phyloP scores from a whole-genome alignment of 1,140 invertebrate genomes.

The Chironomus tepperi region DNA sequence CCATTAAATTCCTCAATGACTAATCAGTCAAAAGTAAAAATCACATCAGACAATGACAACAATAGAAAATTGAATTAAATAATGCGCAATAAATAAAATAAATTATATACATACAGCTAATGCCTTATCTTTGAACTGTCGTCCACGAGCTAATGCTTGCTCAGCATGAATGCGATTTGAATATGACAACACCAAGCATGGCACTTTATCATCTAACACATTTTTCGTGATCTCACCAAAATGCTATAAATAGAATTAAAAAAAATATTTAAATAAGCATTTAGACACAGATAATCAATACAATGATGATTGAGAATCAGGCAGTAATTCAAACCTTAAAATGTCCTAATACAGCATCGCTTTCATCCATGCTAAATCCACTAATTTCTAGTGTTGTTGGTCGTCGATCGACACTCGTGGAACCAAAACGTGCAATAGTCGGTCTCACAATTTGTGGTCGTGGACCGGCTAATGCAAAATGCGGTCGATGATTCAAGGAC shows the following conservation, averaged over 20 bases:
- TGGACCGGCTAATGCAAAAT: constrained; percentile 25
- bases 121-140: constrained; percentile 39
- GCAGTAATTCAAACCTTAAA: constrained; percentile 30
- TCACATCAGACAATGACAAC: neutral
- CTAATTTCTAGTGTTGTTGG: constrained; percentile 37
- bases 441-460: constrained; percentile 20
- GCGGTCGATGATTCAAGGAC: constrained; percentile 31
- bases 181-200: constrained; percentile 37
- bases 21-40: too few relatives aligned
- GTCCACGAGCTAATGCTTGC: constrained; percentile 38
- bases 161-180: constrained; percentile 39
- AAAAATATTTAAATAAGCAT: neutral
- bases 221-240: constrained; percentile 40
- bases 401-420: constrained; percentile 32
- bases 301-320: too few relatives aligned
- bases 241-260: constrained; percentile 29
- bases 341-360: constrained; percentile 38
- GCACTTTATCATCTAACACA: constrained; percentile 38
- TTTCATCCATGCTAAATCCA: constrained; percentile 37
- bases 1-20: too few relatives aligned
- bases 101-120: constrained; percentile 32
- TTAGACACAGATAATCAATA: too few relatives aligned
- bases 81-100: neutral
- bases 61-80: neutral
- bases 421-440: constrained; percentile 26